Conservation (phyloP, 2,797 vertebrate genomes). For the Antrozous pallidus region DNA sequence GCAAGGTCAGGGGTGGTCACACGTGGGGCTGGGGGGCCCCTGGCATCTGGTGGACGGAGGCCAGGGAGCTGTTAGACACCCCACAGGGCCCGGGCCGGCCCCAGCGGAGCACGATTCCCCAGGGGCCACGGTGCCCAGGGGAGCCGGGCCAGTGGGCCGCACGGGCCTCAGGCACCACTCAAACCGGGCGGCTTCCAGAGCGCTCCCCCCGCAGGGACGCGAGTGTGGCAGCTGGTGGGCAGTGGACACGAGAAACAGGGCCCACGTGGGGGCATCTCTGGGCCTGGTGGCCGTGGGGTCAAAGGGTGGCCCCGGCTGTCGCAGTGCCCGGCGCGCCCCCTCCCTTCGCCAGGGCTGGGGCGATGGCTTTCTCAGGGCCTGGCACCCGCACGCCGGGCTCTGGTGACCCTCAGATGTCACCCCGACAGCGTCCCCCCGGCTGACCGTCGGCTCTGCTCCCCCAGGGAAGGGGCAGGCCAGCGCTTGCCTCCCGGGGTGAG, state of each 20-base stretch:
- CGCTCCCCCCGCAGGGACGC: no score
- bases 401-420: background rate
- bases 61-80: background rate
- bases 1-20: background rate
- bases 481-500: slow-evolving; percentile 35
- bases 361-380: background rate
- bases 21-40: background rate
- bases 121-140: background rate
- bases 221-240: accelerated
- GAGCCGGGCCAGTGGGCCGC: background rate
- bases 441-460: slow-evolving; percentile 34
- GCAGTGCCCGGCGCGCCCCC: background rate
- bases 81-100: accelerated
- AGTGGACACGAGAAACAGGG: background rate
- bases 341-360: background rate
- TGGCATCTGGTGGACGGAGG: background rate
- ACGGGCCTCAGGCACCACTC: background rate
- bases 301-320: accelerated
- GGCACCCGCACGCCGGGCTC: background rate
- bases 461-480: slow-evolving; percentile 51
- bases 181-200: background rate
- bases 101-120: background rate
- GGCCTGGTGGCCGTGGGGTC: background rate
- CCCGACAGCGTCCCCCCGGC: background rate
- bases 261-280: background rate